phyloP scores from a whole-genome alignment of 2,797 vertebrate genomes.

The Oophaga sylvatica region DNA sequence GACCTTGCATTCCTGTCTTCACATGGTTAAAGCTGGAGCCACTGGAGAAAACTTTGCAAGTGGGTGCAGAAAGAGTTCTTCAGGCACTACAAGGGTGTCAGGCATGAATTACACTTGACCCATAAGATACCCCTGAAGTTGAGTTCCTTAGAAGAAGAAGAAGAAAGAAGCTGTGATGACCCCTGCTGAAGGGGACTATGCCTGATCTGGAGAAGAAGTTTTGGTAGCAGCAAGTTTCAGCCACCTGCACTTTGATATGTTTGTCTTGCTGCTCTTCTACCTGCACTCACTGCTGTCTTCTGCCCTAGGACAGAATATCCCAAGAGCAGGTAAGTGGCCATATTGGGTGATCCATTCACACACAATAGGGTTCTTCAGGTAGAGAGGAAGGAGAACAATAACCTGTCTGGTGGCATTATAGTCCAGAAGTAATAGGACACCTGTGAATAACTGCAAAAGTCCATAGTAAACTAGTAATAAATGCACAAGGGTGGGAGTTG shows the following conservation, averaged over 20 bases:
- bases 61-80: neutral
- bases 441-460: neutral
- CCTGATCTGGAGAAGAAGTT: constrained; percentile 21
- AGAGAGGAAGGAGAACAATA: too few relatives aligned
- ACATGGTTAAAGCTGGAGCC: constrained; percentile 44
- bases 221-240: constrained; percentile 29
- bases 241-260: constrained; percentile 67
- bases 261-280: constrained; percentile 65
- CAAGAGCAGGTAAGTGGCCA: constrained; percentile 71
- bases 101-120: neutral
- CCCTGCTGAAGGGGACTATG: constrained; percentile 55
- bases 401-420: constrained; percentile 1
- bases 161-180: constrained; percentile 9
- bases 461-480: neutral
- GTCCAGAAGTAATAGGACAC: neutral
- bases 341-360: neutral
- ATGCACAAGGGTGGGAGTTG: neutral
- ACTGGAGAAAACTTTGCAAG: constrained; percentile 17
- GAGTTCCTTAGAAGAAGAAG: constrained; percentile 9
- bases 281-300: constrained; percentile 70
- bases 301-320: constrained; percentile 64
- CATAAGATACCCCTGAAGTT: neutral
- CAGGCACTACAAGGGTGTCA: constrained; percentile 5
- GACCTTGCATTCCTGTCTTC: constrained; percentile 33
- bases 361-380: neutral